Evolutionary conservation across 2,113 vertebrate species (phyloP), one percentile per base, ranked within the genome.

Genomic region (Triplophysa rosa): DNA sequence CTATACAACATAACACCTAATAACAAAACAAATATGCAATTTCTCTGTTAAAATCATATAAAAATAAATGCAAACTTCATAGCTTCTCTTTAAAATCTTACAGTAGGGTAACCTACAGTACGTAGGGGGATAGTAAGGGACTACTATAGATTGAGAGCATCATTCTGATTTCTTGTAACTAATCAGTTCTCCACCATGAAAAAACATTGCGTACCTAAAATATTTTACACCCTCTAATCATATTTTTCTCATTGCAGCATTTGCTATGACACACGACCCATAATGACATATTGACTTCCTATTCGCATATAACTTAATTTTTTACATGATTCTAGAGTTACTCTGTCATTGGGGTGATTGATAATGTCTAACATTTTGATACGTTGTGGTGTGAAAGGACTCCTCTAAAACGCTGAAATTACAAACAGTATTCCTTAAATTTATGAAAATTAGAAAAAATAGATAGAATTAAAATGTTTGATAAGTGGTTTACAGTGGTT

Each of bases 61-160:
- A 65, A 52, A 64, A 11, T 19, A 21, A 29, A 76, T 63, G 29
- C 45, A 19, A 26, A 59, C 8, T 29, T 10, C 17, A 29, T 49
- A 75, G 24, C 42, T 49, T 52, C 37, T 73, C 23, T 26, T 74
- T 40, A 63, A 47, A 63, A 47, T n/a, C 56, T 19, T 17, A 54
- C 4, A 14, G 23, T 45, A 47, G 40, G 26, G 56, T n/a, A 52
- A 11, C 69, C 33, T 59, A 59, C 49, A 59, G 54, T 61, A 11
- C 23, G 26, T 47, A 29, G 2, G 26, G 26, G 63, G 75, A n/a
- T 29, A 62, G 65, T 62, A 82, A 82, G 24, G 33, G 77, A 81
- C 49, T 74, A 73, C 62, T 76, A 63, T 61, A 37, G 42, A 68
- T 84, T 81, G 24, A 58, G 75, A 33, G 33, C 61, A 78, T 12